A percentile compares a stretch with the other conserved stretches of the same genome.
Conservation (phyloP, 2,113 vertebrate genomes). For the Dipodomys stephensi region DNA sequence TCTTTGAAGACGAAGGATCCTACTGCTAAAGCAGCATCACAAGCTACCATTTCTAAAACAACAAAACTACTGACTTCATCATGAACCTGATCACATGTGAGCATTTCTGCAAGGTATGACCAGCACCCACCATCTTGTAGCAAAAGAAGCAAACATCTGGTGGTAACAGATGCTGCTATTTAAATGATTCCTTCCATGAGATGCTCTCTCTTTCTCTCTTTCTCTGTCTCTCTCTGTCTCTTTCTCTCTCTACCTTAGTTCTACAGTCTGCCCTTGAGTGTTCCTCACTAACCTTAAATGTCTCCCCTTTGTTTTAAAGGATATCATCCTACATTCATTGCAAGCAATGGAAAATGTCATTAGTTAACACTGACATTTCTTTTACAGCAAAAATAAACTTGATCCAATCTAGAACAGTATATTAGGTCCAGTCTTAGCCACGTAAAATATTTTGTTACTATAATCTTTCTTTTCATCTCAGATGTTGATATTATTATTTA, state of each 20-base stretch:
- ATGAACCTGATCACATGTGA: slow-evolving; percentile 46
- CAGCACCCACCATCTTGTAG: not conserved
- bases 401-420: slow-evolving; percentile 51
- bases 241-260: not conserved
- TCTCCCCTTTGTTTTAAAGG: slow-evolving; percentile 64
- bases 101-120: not conserved
- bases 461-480: slow-evolving; percentile 58
- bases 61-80: slow-evolving; percentile 39
- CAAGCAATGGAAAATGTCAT: slow-evolving; percentile 67
- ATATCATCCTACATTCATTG: slow-evolving; percentile 46
- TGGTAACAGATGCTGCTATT: slow-evolving; percentile 23
- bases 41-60: not conserved
- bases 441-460: slow-evolving; percentile 54
- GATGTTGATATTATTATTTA: slow-evolving; percentile 37
- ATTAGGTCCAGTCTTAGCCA: slow-evolving; percentile 19
- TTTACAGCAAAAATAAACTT: slow-evolving; percentile 69
- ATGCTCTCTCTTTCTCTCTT: not conserved
- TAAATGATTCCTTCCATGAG: slow-evolving; percentile 47
- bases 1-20: not conserved
- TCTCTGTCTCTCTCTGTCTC: not conserved
- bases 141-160: slow-evolving; percentile 56
- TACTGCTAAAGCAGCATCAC: not conserved
- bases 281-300: slow-evolving; percentile 62
- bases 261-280: slow-evolving; percentile 32
- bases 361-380: slow-evolving; percentile 69